Percentiles rank a stretch among this genome's conserved stretches.
phyloP scores from a whole-genome alignment of 2,888 invertebrate species.

The Limenitis camilla region DNA sequence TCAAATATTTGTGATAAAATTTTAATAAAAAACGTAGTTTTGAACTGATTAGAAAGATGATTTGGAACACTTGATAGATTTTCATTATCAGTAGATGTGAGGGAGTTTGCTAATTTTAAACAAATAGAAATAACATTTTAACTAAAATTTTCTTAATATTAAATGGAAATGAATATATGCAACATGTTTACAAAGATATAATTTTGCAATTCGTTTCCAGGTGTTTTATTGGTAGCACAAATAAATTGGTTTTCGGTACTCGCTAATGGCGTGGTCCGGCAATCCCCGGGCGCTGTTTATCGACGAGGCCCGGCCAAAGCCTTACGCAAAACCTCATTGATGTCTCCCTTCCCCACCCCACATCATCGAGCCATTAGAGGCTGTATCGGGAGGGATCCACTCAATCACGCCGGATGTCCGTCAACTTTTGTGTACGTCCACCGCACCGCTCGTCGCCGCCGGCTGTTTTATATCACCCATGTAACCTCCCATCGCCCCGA shows the following conservation, averaged over 20 bases:
- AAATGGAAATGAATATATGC: not conserved
- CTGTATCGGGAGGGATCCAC: slow-evolving; percentile 52
- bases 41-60: too few relatives aligned
- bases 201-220: not conserved
- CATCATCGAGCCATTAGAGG: slow-evolving; percentile 53
- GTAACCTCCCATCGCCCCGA: slow-evolving; percentile 27
- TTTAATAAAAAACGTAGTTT: too few relatives aligned
- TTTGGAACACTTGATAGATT: too few relatives aligned
- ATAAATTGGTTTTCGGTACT: slow-evolving; percentile 27
- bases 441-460: slow-evolving; percentile 38
- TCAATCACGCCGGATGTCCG: slow-evolving; percentile 64
- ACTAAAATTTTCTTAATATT: too few relatives aligned
- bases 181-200: too few relatives aligned
- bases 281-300: slow-evolving; percentile 52
- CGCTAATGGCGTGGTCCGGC: slow-evolving; percentile 42
- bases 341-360: slow-evolving; percentile 29
- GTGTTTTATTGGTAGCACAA: slow-evolving; percentile 1
- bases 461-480: slow-evolving; percentile 45
- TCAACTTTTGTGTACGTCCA: slow-evolving; percentile 53
- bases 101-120: too few relatives aligned
- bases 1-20: too few relatives aligned
- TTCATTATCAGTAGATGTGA: too few relatives aligned
- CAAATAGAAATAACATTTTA: too few relatives aligned
- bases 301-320: slow-evolving; percentile 33
- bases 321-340: slow-evolving; percentile 42